phyloP scores from a whole-genome alignment of 2,888 invertebrate species.

The Serripes groenlandicus region DNA sequence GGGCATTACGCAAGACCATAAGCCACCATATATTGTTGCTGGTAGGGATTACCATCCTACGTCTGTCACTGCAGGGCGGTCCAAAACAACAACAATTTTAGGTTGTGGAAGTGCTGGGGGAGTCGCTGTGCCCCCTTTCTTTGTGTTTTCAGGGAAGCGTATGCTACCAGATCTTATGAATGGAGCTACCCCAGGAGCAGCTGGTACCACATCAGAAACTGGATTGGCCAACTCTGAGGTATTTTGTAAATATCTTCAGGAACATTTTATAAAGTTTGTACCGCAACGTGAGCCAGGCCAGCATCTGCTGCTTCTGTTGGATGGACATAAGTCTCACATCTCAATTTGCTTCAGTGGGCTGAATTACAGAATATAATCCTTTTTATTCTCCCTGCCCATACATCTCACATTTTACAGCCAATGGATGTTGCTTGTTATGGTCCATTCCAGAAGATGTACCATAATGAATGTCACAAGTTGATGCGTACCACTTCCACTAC shows the following conservation, averaged over 20 bases:
- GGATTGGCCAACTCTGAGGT: constrained; percentile 44
- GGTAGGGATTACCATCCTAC: constrained; percentile 10
- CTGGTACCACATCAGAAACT: constrained; percentile 27
- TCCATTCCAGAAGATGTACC: constrained; percentile 42
- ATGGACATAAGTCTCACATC: constrained; percentile 29
- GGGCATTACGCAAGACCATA: constrained; percentile 29
- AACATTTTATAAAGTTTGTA: constrained; percentile 50
- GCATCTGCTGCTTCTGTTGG: constrained; percentile 34
- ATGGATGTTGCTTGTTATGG: constrained; percentile 40
- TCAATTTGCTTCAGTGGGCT: constrained; percentile 44
- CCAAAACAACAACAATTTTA: constrained; percentile 37
- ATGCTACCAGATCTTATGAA: constrained; percentile 19
- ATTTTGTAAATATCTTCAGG: constrained; percentile 39
- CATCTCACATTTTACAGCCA: constrained; percentile 32
- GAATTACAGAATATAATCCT: constrained; percentile 35
- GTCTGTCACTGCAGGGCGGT: constrained; percentile 26
- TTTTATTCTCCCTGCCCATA: constrained; percentile 45
- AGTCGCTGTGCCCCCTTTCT: constrained; percentile 32
- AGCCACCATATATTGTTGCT: constrained; percentile 16
- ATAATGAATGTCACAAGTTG: constrained; percentile 26
- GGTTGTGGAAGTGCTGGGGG: constrained; percentile 34
- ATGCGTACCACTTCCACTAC: constrained; percentile 2
- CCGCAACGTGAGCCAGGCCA: constrained; percentile 13
- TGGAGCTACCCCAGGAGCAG: constrained; percentile 29
- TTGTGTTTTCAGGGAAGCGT: constrained; percentile 34